Evolutionary conservation across 2,113 vertebrate genomes (phyloP).

Genomic region (Antechinus flavipes): DNA sequence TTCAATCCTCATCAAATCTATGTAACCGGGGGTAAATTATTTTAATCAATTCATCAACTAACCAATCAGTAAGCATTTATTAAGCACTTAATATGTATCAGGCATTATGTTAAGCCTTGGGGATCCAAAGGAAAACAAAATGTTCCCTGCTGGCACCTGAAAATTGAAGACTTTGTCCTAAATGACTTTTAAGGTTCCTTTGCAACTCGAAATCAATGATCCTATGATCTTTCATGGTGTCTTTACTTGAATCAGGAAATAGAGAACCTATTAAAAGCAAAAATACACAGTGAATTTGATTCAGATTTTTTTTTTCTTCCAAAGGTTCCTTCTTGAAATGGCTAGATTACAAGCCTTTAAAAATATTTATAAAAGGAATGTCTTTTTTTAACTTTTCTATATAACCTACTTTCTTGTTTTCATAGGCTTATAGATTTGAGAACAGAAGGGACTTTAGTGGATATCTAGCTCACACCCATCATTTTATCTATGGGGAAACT

Average conservation of each 20-base stretch:
- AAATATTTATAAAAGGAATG: slow-evolving; percentile 54
- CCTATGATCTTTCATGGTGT: neutral
- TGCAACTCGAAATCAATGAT: neutral
- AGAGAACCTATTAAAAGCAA: slow-evolving; percentile 38
- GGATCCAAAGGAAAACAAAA: neutral
- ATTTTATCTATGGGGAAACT: neutral
- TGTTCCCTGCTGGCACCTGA: neutral
- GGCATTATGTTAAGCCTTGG: neutral
- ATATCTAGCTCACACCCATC: neutral
- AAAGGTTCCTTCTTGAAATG: slow-evolving; percentile 54
- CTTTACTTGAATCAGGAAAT: slow-evolving; percentile 28
- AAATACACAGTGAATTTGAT: slow-evolving; percentile 58
- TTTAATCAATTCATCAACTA: neutral
- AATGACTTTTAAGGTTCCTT: neutral
- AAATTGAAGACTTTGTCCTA: neutral
- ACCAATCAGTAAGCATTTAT: neutral
- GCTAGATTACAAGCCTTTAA: slow-evolving; percentile 52
- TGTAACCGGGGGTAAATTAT: neutral
- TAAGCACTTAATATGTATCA: neutral
- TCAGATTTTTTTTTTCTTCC: slow-evolving; percentile 52
- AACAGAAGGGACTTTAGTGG: neutral
- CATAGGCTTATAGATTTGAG: neutral
- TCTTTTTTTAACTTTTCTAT: slow-evolving; percentile 65
- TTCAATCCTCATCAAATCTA: neutral
- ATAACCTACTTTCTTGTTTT: neutral